These are phyloP conservation scores for Spodoptera littoralis DNA, from an alignment of 2,888 invertebrate genomes.

Conservation along the genomic window DNA sequence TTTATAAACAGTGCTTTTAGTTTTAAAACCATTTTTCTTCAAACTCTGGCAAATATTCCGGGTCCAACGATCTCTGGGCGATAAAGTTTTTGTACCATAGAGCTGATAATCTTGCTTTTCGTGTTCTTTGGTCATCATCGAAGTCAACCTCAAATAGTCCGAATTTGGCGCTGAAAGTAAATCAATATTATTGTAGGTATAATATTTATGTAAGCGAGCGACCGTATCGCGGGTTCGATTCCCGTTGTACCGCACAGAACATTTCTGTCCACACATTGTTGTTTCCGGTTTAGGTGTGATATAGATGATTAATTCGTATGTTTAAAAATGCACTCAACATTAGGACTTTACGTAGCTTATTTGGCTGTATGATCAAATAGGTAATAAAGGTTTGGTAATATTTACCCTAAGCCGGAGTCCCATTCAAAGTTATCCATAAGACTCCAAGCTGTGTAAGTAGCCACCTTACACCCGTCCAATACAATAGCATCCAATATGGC, in stretches of 20 bases:
- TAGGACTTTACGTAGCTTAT: background rate
- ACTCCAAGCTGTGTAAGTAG: constrained; percentile 76
- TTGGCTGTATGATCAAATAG: background rate
- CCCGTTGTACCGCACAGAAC: too few species aligned
- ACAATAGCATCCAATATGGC: constrained; percentile 72
- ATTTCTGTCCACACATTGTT: too few species aligned
- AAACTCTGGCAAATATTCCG: constrained; percentile 46
- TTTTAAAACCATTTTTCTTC: constrained; percentile 61
- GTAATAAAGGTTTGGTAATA: background rate
- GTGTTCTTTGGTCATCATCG: constrained; percentile 63
- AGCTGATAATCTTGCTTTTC: constrained; percentile 70
- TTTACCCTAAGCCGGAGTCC: constrained; percentile 65
- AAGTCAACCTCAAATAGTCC: constrained; percentile 79
- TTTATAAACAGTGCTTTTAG: too few species aligned
- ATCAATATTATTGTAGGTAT: too few species aligned
- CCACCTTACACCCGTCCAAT: constrained; percentile 71
- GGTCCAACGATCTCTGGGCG: constrained; percentile 64
- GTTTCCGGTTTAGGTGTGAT: too few species aligned
- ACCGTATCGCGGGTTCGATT: too few species aligned
- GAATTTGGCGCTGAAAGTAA: constrained; percentile 72
- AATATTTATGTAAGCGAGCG: too few species aligned
- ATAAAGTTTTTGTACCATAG: constrained; percentile 71
- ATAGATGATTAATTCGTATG: too few species aligned
- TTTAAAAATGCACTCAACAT: background rate
- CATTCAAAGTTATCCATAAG: constrained; percentile 83